Evolutionary conservation across 2,888 invertebrate genomes (phyloP), one percentile per base, ranked within the genome.

Genomic region (Tetheella fluctuosa): DNA sequence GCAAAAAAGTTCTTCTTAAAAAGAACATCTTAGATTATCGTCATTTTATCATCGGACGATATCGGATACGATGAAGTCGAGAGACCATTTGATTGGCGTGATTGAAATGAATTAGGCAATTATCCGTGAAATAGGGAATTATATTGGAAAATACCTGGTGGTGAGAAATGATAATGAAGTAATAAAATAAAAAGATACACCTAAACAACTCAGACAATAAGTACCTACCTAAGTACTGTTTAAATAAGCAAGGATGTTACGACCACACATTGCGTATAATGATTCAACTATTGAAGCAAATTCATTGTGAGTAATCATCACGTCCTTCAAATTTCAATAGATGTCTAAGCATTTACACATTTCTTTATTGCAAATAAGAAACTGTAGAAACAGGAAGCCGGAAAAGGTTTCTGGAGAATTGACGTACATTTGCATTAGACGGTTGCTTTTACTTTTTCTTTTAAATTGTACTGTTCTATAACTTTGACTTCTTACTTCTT

Each of bases 251-350:
- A 17, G 54, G 1, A 25, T 30, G 54, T 28, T 28, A 54, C 54
- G 54, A 17, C 54, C n/a, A 54, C 28, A 17, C 54, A 30, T 25
- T 28, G 30, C 54, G 54, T 54, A 13, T 8, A 28, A 54, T 54
- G 54, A 28, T 54, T 54, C 54, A 54, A 54, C 54, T 10, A 54
- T 28, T 25, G 28, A 28, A 54, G 54, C 54, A 17, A 17, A 28
- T 28, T 48, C 4, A 20, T 1, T 8, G 1, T 20, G 48, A 48
- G 10, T 20, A 48, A 48, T 20, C 48, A 10, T 10, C 48, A 10
- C 48, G 17, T 48, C 48, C 48, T 48, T 48, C 48, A 15, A 7
- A 39, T 0, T n/a, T n/a, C 15, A n/a, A n/a, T n/a, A 39, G 39
- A 39, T 39, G 13, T 39, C 1, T 2, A 15, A 15, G 37, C 37